Base-by-base conservation (phyloP, 2,888 invertebrate species). In the Lasiommata megera region DNA sequence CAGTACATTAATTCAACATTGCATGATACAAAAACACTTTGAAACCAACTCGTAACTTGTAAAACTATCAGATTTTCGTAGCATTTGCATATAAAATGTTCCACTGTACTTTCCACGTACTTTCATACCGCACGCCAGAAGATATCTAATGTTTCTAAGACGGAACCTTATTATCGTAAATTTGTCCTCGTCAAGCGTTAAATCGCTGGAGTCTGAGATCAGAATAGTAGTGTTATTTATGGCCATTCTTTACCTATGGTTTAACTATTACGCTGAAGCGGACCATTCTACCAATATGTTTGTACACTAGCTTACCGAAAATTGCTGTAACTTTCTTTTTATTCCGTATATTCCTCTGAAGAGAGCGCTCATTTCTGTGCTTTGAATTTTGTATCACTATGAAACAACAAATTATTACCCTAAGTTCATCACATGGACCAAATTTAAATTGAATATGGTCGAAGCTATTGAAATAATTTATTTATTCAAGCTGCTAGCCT, bases 161-260 rank as follows among this genome's bases (percentile, higher is more conserved):
- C 38, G 23, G 18, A 23, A 18, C 28, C 50, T 16, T 38, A 51
- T 41, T 41, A 58, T 48, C 34, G 47, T 58, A 53, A 58, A 54
- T 57, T 57, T 47, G 53, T 36, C 28, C 36, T 41, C 14, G 58
- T 53, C 53, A 58, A 29, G 53, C 58, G 58, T 53, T 41, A 47
- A 58, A 58, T 52, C 44, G 38, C 18, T 29, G 23, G 43, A 43
- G 51, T 41, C 41, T 34, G 23, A 23, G 12, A 41, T 52, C 28
- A 34, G 40, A 31, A 40, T 52, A 31, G 37, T 38, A 29, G 40
- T 17, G 54, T 83, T 76, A 84, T 81, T 83, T 82, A 84, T 76
- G 78, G 69, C 79, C 73, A 82, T 82, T 77, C 58, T 58, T 48
- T 29, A 38, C 44, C 51, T 44, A 14, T 40, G 47, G 47, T 18